Base-by-base conservation (phyloP, 1,140 invertebrate species). In the Atta colombica region DNA sequence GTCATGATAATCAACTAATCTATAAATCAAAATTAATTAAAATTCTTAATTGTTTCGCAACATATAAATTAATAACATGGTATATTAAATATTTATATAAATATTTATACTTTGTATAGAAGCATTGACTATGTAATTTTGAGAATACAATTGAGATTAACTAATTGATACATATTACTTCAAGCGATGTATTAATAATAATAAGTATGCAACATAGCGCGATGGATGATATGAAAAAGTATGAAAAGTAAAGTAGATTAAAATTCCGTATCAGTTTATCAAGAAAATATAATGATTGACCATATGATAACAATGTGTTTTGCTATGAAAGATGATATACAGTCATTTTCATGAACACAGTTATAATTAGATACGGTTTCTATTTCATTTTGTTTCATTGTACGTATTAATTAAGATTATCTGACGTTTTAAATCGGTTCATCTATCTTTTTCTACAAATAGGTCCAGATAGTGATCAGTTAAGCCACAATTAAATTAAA, bases 171-270 rank as follows among this genome's bases (percentile, higher is more conserved):
- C 4, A 21, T 58, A 39, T 81, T 69, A 80, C 49, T 55, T 39
- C 16, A 35, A 16, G 14, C 63, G 10, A 39, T 51, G n/a, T 81
- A 81, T 80, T 80, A 80, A 61, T 49, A 74, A 72, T 80, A 80
- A 61, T 49, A 74, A 72, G 65, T 60, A 21, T 35, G 45, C 18
- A 74, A 31, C 55, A 82, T 5, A 39, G 31, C 10, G 5, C 31
- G 28, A 10, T 1, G 39, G 8, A 72, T 60, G 31, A 0, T 3
- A 31, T 5, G 31, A 31, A 31, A 31, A 72, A 14, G 12, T 14
- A 14, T 28, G 25, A 72, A 72, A 39, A 25, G 55, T 49, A 60
- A 72, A 60, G 35, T 82, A 7, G 35, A 72, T 82, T 61, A 49
- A 61, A 72, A 53, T 60, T 60, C 2, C 31, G 12, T 61, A 72